Conservation (phyloP, 2,113 vertebrate genomes). For the Podarcis muralis region DNA sequence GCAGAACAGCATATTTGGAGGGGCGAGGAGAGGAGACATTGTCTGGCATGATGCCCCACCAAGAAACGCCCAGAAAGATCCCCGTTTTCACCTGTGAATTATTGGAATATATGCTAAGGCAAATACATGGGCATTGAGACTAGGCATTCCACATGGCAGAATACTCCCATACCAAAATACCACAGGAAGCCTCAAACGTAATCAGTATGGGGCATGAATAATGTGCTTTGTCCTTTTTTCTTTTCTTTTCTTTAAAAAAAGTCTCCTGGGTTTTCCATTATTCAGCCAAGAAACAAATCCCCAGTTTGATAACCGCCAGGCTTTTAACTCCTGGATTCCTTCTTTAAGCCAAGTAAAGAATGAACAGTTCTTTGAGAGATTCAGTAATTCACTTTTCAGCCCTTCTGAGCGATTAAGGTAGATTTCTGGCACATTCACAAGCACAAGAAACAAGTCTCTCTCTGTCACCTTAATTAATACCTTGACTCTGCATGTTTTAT, state of each 20-base stretch:
- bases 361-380: slow-evolving; percentile 23
- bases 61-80: too few species aligned
- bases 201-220: background rate
- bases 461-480: slow-evolving; percentile 32
- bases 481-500: background rate
- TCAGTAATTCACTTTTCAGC: slow-evolving; percentile 2
- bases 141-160: too few species aligned
- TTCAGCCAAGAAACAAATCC: background rate
- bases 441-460: background rate
- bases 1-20: too few species aligned
- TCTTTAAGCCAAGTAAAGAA: slow-evolving; percentile 22
- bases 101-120: too few species aligned
- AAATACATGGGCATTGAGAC: too few species aligned
- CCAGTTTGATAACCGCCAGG: slow-evolving; percentile 9
- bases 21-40: too few species aligned
- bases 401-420: background rate
- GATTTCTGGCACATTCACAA: slow-evolving; percentile 14
- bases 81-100: too few species aligned
- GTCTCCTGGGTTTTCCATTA: background rate
- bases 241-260: background rate
- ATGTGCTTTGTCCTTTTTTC: background rate
- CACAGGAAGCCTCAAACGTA: background rate
- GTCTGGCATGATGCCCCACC: too few species aligned
- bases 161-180: too few species aligned
- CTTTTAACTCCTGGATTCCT: slow-evolving; percentile 28